A percentile compares a stretch with the other conserved stretches of the same genome.
These are phyloP conservation scores for Drepana falcataria DNA, from an alignment of 2,888 invertebrate species.

Conservation along the genomic window DNA sequence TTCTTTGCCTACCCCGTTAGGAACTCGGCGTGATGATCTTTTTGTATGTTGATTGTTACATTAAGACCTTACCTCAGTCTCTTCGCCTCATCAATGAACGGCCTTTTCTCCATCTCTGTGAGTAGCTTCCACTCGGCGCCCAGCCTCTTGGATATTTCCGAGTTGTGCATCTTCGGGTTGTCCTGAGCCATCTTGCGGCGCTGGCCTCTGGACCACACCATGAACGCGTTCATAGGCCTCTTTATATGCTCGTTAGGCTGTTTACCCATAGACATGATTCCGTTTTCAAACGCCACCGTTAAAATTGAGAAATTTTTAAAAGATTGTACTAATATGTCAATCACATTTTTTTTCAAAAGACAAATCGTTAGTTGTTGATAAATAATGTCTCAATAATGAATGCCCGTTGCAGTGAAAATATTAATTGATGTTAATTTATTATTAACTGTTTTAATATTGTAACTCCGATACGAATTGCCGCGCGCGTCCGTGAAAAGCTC, in stretches of 20 bases:
- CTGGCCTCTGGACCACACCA: conserved; percentile 96
- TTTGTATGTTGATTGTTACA: no score
- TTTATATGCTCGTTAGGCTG: conserved; percentile 88
- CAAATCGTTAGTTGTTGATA: no score
- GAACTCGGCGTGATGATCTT: no score
- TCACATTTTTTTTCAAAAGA: no score
- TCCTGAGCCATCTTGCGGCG: conserved; percentile 95
- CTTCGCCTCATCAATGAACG: conserved; percentile 95
- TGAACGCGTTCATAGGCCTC: conserved; percentile 96
- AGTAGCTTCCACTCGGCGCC: conserved; percentile 94
- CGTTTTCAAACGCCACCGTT: conserved; percentile 7
- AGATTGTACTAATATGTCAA: no score
- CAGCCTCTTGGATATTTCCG: conserved; percentile 91
- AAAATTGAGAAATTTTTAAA: not conserved
- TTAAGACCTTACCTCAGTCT: conserved; percentile 83
- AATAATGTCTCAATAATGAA: no score
- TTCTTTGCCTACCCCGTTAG: no score
- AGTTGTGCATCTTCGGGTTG: conserved; percentile 96
- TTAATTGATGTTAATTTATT: not conserved
- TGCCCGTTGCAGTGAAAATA: no score
- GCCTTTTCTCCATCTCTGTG: conserved; percentile 90
- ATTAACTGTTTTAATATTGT: conserved; percentile 18
- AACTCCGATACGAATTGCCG: conserved; percentile 33
- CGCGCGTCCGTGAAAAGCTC: conserved; percentile 69
- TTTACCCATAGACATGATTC: conserved; percentile 64